Evolutionary conservation across 2,888 invertebrate genomes (phyloP).

Genomic region (Zonitis immaculata): DNA sequence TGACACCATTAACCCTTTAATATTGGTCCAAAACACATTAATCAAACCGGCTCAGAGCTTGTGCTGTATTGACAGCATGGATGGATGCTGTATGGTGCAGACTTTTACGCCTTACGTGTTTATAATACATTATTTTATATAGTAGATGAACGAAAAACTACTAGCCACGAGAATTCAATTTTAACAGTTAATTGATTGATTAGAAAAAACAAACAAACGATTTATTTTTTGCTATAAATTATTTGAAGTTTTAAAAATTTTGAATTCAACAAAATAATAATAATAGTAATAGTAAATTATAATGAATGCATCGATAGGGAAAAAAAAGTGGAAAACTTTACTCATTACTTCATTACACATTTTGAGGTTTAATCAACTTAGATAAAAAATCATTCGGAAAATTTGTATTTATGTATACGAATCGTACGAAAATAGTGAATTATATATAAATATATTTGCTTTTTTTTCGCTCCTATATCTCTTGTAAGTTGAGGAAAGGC

Average conservation of each 20-base stretch:
- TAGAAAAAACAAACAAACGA: not conserved
- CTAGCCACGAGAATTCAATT: not conserved
- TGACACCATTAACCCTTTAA: conserved; percentile 40
- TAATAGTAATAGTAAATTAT: not conserved
- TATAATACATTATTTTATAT: conserved; percentile 18
- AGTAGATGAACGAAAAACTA: not conserved
- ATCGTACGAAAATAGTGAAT: too few species aligned
- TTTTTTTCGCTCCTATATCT: too few species aligned
- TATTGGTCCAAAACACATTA: conserved; percentile 34
- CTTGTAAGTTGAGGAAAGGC: not conserved
- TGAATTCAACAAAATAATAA: not conserved
- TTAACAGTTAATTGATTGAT: not conserved
- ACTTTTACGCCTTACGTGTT: conserved; percentile 14
- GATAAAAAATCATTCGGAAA: conserved; percentile 11
- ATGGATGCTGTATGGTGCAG: too few species aligned
- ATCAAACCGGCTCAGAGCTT: conserved; percentile 24
- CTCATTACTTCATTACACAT: conserved; percentile 1
- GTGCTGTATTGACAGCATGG: conserved; percentile 9
- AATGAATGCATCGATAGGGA: conserved; percentile 7
- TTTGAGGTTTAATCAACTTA: conserved; percentile 10
- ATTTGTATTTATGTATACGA: too few species aligned
- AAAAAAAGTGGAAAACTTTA: conserved; percentile 17
- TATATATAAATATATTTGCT: too few species aligned
- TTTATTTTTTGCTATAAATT: not conserved
- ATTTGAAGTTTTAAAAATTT: not conserved